Evolutionary conservation across 2,888 invertebrate species (phyloP).

Genomic region (Mactromeris polynyma): DNA sequence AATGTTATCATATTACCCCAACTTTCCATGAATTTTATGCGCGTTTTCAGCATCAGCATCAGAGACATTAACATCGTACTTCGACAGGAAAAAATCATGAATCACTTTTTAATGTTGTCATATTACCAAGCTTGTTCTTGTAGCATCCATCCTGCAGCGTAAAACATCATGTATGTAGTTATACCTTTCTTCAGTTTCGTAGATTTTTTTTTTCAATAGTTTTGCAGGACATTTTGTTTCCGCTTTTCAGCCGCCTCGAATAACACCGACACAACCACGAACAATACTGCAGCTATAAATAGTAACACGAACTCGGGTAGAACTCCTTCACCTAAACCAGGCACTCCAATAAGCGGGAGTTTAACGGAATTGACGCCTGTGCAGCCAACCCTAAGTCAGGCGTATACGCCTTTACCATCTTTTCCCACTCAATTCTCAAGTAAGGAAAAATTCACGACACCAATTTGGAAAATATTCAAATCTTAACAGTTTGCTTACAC

Average conservation of each 20-base stretch:
- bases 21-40: too few species aligned
- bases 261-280: conserved; percentile 52
- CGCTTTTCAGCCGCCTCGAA: conserved; percentile 69
- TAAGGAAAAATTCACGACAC: conserved; percentile 45
- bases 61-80: too few species aligned
- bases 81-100: too few species aligned
- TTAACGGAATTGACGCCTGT: conserved; percentile 70
- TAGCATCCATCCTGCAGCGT: neutral
- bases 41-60: too few species aligned
- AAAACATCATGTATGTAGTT: neutral
- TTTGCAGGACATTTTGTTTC: conserved; percentile 45
- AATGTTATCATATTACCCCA: too few species aligned
- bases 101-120: neutral
- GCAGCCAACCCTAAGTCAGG: conserved; percentile 62
- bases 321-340: conserved; percentile 66
- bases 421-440: conserved; percentile 73
- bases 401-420: conserved; percentile 69
- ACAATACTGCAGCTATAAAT: conserved; percentile 54
- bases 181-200: neutral
- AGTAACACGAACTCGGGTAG: conserved; percentile 50
- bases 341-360: conserved; percentile 59
- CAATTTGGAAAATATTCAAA: neutral
- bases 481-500: neutral
- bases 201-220: conserved; percentile 20
- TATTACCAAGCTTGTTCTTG: neutral